phyloP scores from a whole-genome alignment of 2,888 invertebrate genomes.

The Andrena dorsata region DNA sequence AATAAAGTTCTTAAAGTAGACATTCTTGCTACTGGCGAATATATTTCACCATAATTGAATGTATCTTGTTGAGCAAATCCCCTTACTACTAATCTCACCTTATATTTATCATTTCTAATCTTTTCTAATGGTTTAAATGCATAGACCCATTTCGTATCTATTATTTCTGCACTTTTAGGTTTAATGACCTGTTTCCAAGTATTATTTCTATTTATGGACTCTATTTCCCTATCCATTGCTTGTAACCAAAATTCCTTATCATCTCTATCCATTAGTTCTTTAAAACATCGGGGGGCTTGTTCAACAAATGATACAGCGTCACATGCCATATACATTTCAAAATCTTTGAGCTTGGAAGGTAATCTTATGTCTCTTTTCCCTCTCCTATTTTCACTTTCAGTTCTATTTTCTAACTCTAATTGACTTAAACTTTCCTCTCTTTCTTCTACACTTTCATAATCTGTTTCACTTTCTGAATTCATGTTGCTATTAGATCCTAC shows the following conservation, averaged over 20 bases:
- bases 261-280: slow-evolving; percentile 19
- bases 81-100: slow-evolving; percentile 63
- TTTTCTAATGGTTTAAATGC: slow-evolving; percentile 69
- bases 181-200: slow-evolving; percentile 28
- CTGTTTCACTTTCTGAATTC: background rate
- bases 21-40: slow-evolving; percentile 74
- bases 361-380: background rate
- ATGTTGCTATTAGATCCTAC: background rate
- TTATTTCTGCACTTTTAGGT: slow-evolving; percentile 47
- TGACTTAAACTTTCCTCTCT: no score
- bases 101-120: slow-evolving; percentile 72
- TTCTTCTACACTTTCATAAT: background rate
- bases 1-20: slow-evolving; percentile 70
- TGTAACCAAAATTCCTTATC: slow-evolving; percentile 10
- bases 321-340: slow-evolving; percentile 36
- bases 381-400: slow-evolving; percentile 1
- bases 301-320: slow-evolving; percentile 23
- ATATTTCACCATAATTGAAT: slow-evolving; percentile 72
- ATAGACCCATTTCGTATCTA: slow-evolving; percentile 67
- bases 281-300: slow-evolving; percentile 9
- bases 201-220: slow-evolving; percentile 63
- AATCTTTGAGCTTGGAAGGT: slow-evolving; percentile 30
- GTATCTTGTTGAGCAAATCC: slow-evolving; percentile 74
- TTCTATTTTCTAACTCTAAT: background rate
- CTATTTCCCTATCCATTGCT: slow-evolving; percentile 39